A percentile compares a stretch with the other conserved stretches of the same genome.
Evolutionary conservation across 2,113 vertebrate genomes (phyloP).

Genomic region (Dendropsophus ebraccatus): DNA sequence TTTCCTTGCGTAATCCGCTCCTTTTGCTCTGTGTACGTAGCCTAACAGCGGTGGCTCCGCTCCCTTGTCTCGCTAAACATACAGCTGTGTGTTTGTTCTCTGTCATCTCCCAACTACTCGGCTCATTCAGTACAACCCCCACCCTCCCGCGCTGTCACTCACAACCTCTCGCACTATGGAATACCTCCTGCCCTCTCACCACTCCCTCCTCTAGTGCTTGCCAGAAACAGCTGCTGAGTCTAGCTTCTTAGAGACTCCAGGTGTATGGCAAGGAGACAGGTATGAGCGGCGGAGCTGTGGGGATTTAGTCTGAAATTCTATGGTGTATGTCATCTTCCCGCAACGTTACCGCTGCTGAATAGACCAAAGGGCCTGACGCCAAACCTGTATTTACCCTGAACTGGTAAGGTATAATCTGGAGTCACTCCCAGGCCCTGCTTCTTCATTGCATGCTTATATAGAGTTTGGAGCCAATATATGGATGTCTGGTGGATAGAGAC

Average conservation of each 20-base stretch:
- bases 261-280: conserved; percentile 36
- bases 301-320: not conserved
- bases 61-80: not conserved
- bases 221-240: conserved; percentile 43
- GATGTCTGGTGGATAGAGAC: no score
- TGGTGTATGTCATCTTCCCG: not conserved
- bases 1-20: no score
- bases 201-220: conserved; percentile 7
- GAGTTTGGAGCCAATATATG: no score
- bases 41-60: not conserved
- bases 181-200: not conserved
- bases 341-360: not conserved
- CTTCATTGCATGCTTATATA: no score
- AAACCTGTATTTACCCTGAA: conserved; percentile 1
- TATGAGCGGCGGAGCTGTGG: not conserved
- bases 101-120: not conserved
- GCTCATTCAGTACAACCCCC: not conserved
- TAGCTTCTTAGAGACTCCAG: conserved; percentile 24
- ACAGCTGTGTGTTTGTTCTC: conserved; percentile 28
- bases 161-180: not conserved
- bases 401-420: not conserved
- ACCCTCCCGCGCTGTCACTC: not conserved
- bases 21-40: no score
- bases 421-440: no score
- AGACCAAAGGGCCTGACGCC: not conserved